Evolutionary conservation across 2,888 invertebrate genomes (phyloP).

Genomic region (Erynnis tages): DNA sequence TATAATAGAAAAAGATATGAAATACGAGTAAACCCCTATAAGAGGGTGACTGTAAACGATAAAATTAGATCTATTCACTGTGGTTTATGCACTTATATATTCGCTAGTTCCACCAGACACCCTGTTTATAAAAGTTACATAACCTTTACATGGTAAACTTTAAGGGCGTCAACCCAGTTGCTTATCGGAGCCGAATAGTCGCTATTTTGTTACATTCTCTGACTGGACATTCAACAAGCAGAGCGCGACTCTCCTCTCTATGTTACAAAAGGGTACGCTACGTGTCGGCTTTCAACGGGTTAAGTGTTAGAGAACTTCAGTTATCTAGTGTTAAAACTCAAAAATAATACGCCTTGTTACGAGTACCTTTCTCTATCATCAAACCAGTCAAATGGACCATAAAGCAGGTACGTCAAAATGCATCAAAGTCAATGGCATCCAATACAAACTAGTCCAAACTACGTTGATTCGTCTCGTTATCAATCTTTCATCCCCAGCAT

Average conservation of each 20-base stretch:
- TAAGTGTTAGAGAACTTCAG: background rate
- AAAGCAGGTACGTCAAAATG: too few relatives aligned
- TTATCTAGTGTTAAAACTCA: too few relatives aligned
- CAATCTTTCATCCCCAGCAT: too few relatives aligned
- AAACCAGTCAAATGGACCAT: background rate
- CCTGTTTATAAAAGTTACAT: too few relatives aligned
- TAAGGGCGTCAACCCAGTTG: conserved; percentile 18
- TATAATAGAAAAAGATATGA: too few relatives aligned
- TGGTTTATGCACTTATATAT: background rate
- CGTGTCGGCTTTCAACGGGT: conserved; percentile 10
- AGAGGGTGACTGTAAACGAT: background rate
- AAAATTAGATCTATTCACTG: background rate
- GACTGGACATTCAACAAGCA: background rate
- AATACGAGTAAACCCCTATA: too few relatives aligned
- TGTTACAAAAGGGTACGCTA: background rate
- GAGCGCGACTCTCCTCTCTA: background rate
- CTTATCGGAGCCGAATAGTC: conserved; percentile 9
- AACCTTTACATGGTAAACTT: background rate
- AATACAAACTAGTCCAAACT: too few relatives aligned
- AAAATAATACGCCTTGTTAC: too few relatives aligned
- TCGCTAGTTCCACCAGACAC: too few relatives aligned
- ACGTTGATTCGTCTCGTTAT: too few relatives aligned
- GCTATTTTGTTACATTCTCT: conserved; percentile 13
- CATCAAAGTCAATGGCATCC: too few relatives aligned
- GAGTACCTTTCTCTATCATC: too few relatives aligned